Percentiles rank a stretch among this genome's conserved stretches.
phyloP scores from a whole-genome alignment of 2,113 vertebrate species.

The Hippocampus abdominalis region DNA sequence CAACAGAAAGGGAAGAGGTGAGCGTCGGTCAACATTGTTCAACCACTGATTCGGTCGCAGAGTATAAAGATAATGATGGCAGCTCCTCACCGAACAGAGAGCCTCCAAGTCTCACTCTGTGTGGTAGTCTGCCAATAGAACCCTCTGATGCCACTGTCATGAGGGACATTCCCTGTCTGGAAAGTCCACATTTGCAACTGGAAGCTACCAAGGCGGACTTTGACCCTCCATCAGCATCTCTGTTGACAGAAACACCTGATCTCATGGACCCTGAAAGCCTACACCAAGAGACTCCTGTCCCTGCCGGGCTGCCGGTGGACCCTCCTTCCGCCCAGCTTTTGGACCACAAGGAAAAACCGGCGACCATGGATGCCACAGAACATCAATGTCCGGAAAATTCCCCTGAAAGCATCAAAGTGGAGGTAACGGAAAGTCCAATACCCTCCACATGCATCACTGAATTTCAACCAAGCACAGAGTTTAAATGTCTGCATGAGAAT shows the following conservation, averaged over 20 bases:
- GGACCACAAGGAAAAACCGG: conserved; percentile 43
- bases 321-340: neutral
- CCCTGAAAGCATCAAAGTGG: conserved; percentile 30
- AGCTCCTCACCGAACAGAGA: conserved; percentile 64
- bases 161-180: conserved; percentile 40
- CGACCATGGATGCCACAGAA: conserved; percentile 30
- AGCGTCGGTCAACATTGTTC: conserved; percentile 44
- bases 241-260: conserved; percentile 22
- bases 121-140: conserved; percentile 38
- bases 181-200: conserved; percentile 22
- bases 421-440: conserved; percentile 39
- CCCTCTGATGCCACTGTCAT: conserved; percentile 31
- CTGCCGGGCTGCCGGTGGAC: conserved; percentile 25
- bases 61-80: conserved; percentile 57
- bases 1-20: conserved; percentile 61
- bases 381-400: conserved; percentile 26
- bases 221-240: conserved; percentile 30
- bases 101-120: conserved; percentile 32
- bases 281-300: conserved; percentile 33
- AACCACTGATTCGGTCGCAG: conserved; percentile 65
- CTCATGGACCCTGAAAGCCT: conserved; percentile 23
- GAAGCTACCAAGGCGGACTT: conserved; percentile 51
- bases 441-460: conserved; percentile 47
- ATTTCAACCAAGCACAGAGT: conserved; percentile 13
- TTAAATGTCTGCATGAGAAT: conserved; percentile 42